Conservation (phyloP, 2,113 vertebrate genomes). For the Atherinomorus stipes region DNA sequence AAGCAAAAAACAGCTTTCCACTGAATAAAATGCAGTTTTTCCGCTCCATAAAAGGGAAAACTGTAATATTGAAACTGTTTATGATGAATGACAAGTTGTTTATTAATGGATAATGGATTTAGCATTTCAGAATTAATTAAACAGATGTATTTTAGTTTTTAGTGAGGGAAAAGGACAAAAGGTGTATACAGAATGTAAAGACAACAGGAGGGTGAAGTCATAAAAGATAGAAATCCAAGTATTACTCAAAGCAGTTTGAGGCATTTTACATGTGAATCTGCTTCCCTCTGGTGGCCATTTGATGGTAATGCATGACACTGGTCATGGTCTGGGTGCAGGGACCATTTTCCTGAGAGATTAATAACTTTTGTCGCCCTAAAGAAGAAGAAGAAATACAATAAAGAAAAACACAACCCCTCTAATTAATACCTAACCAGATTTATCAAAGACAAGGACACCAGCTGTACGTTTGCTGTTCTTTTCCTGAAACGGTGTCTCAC, state of each 20-base stretch:
- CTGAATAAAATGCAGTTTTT: background rate
- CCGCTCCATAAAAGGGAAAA: background rate
- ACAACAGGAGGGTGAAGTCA: too few relatives aligned
- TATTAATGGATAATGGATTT: background rate
- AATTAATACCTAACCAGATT: too few relatives aligned
- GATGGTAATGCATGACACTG: background rate
- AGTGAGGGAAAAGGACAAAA: background rate
- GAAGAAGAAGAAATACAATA: background rate
- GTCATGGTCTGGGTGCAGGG: background rate
- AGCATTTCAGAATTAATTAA: background rate
- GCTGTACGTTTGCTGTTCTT: too few relatives aligned
- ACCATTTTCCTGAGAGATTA: background rate
- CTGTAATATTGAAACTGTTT: background rate
- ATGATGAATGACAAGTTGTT: background rate
- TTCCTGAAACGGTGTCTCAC: too few relatives aligned
- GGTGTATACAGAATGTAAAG: too few relatives aligned
- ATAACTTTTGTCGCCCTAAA: background rate
- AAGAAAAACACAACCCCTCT: background rate
- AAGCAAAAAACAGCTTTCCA: too few relatives aligned
- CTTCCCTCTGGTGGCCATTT: conserved; percentile 56
- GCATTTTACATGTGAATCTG: conserved; percentile 13
- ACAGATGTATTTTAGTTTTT: background rate
- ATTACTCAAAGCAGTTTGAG: too few relatives aligned
- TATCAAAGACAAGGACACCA: too few relatives aligned
- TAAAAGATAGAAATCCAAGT: too few relatives aligned